Evolutionary conservation across 2,797 vertebrate genomes (phyloP), one percentile per base, ranked within the genome.

Genomic region (Myotis pilosus): DNA sequence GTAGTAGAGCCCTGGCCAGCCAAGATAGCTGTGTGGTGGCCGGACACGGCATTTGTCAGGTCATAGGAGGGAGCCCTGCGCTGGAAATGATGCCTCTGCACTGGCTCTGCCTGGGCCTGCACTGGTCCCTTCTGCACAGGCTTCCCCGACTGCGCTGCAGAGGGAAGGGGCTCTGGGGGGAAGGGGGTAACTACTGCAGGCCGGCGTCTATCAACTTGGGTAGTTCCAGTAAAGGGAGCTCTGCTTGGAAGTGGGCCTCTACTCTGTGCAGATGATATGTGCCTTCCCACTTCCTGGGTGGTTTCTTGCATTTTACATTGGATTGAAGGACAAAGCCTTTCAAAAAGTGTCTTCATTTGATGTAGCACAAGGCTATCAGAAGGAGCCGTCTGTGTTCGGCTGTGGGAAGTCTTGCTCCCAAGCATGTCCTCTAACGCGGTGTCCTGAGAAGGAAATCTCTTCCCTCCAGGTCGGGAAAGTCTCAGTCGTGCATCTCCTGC

Each of bases 351-450:
- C 17, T 53, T 78, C 23, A 89, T 47, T 13, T 44, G 57, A 1
- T 55, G 36, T 75, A 20, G 53, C 19, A 76, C 84, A 3, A 1
- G 6, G 4, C 30, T 74, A 44, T 85, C 28, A 60, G 49, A 11
- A 79, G 19, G n/a, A 51, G 47, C 33, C 23, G 11, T 41, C 41
- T 30, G n/a, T 33, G n/a, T 15, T 30, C 11, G 15, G 22, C 8
- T 8, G n/a, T 28, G 22, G n/a, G 36, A 62, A 13, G 25, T 72
- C 13, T 25, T 55, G 5, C 8, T 64, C 23, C 71, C 23, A 19
- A 5, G 3, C 0, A 0, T 47, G 64, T 72, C 38, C 36, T 53
- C 20, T 36, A 55, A 16, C 0, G 49, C 7, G 6, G 2, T 28
- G 23, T 16, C 20, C 47, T 25, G 49, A 9, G 49, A 2, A 36